These are phyloP conservation scores for Nomada fabriciana DNA, from an alignment of 2,888 invertebrate genomes.

Conservation along the genomic window DNA sequence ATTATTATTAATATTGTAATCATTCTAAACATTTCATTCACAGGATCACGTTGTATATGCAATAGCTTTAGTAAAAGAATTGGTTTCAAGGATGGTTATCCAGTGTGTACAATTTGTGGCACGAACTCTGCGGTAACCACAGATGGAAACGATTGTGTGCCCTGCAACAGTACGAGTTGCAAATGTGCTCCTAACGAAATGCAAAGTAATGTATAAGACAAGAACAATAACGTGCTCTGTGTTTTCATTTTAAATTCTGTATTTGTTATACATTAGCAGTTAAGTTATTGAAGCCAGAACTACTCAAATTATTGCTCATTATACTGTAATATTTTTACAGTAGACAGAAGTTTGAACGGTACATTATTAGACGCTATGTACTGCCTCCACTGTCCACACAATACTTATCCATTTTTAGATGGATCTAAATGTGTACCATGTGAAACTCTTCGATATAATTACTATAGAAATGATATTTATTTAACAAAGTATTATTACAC, in stretches of 20 bases:
- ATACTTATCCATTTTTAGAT: constrained; percentile 82
- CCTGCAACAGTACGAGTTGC: constrained; percentile 76
- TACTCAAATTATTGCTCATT: not conserved
- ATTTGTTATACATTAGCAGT: constrained; percentile 4
- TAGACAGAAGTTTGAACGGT: constrained; percentile 82
- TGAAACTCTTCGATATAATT: constrained; percentile 55
- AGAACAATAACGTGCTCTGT: not conserved
- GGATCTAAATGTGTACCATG: constrained; percentile 83
- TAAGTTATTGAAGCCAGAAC: not conserved
- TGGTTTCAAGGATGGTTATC: constrained; percentile 71
- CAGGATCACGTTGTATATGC: constrained; percentile 85
- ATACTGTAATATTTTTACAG: constrained; percentile 72
- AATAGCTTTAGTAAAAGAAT: constrained; percentile 79
- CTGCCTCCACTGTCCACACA: constrained; percentile 84
- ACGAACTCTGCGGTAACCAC: constrained; percentile 77
- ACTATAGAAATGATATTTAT: constrained; percentile 79
- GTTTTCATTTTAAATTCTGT: constrained; percentile 1
- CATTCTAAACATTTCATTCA: constrained; percentile 16
- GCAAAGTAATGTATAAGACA: constrained; percentile 73
- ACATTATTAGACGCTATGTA: constrained; percentile 76
- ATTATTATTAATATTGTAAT: too few relatives aligned
- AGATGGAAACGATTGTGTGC: constrained; percentile 81
- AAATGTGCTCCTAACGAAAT: constrained; percentile 78
- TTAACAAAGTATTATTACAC: constrained; percentile 77
- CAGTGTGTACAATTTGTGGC: constrained; percentile 79